Conservation (phyloP, 2,888 invertebrate species). For the Euplexia lucipara region DNA sequence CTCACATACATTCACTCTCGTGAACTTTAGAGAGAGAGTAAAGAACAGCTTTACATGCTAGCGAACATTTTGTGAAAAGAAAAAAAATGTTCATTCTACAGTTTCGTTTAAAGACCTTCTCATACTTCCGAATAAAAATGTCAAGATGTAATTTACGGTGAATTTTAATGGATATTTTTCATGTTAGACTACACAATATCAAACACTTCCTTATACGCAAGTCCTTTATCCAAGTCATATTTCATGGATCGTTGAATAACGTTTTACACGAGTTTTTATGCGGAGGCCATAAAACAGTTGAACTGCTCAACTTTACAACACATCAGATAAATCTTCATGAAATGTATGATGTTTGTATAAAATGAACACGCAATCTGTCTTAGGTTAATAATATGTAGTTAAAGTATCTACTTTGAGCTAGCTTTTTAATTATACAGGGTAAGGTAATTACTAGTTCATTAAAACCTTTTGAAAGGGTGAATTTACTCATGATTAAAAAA, state of each 20-base stretch:
- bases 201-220: background rate
- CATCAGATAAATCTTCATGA: background rate
- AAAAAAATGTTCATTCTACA: slow-evolving; percentile 26
- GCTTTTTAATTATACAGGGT: too few relatives aligned
- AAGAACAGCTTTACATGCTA: slow-evolving; percentile 25
- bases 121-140: slow-evolving; percentile 35
- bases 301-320: background rate
- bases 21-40: slow-evolving; percentile 24
- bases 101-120: slow-evolving; percentile 21
- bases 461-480: too few relatives aligned
- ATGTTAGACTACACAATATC: background rate
- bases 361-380: too few relatives aligned
- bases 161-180: slow-evolving; percentile 16
- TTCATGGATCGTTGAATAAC: slow-evolving; percentile 6
- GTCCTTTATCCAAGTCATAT: slow-evolving; percentile 2
- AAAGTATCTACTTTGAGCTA: too few relatives aligned
- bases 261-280: slow-evolving; percentile 14
- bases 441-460: too few relatives aligned
- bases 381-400: too few relatives aligned
- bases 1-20: slow-evolving; percentile 12
- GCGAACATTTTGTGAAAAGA: slow-evolving; percentile 17
- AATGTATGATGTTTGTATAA: background rate
- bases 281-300: slow-evolving; percentile 5
- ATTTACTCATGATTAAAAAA: too few relatives aligned
- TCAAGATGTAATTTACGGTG: slow-evolving; percentile 10